phyloP scores from a whole-genome alignment of 1,140 invertebrate species.

The Drosophila neocordata region DNA sequence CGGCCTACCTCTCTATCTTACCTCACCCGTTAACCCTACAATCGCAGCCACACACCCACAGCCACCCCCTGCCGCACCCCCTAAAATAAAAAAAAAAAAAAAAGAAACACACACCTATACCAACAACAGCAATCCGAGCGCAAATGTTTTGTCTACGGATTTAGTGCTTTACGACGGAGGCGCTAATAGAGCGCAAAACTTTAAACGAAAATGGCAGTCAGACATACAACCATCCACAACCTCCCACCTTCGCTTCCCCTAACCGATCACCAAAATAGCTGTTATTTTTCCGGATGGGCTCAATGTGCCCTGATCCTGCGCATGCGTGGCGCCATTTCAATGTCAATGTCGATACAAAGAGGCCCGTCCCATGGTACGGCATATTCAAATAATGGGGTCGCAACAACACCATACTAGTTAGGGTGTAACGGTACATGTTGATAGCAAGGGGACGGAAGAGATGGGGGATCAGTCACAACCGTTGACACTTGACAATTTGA shows the following conservation, averaged over 20 bases:
- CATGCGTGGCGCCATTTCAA: constrained; percentile 14
- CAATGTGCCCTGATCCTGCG: constrained; percentile 36
- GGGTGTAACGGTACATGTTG: background rate
- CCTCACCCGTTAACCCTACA: constrained; percentile 17
- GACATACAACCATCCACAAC: background rate
- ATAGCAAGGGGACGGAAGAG: background rate
- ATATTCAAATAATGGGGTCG: background rate
- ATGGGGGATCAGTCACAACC: constrained; percentile 26
- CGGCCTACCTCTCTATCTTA: constrained; percentile 4
- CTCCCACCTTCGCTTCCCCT: background rate
- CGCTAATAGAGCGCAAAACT: constrained; percentile 55
- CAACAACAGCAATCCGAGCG: constrained; percentile 39
- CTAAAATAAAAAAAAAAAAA: background rate
- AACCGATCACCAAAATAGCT: background rate
- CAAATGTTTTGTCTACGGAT: constrained; percentile 74
- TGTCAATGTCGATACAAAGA: constrained; percentile 33
- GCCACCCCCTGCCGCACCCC: constrained; percentile 18
- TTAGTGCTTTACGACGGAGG: constrained; percentile 73
- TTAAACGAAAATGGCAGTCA: constrained; percentile 48
- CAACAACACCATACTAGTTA: background rate
- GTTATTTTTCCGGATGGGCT: constrained; percentile 3
- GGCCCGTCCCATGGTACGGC: background rate
- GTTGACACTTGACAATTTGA: constrained; percentile 57
- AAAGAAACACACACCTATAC: constrained; percentile 39
- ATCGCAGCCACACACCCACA: constrained; percentile 24